Percentiles rank a stretch among this genome's conserved stretches.
Conservation (phyloP, 2,797 vertebrate species). For the Xyrichtys novacula region DNA sequence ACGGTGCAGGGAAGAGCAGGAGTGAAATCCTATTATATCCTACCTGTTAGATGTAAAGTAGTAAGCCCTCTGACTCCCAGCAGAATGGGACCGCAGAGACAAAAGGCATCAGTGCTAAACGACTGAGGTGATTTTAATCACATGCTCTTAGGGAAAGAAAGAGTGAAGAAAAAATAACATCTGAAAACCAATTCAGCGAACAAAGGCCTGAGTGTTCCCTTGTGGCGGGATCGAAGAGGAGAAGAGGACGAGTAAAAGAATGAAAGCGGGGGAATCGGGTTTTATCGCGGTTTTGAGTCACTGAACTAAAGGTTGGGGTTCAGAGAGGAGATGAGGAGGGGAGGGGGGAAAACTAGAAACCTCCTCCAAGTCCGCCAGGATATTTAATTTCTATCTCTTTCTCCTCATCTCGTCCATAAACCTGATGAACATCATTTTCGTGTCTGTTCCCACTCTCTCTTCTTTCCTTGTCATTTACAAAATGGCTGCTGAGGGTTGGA, state of each 20-base stretch:
- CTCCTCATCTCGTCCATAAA: conserved; percentile 56
- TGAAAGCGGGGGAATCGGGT: conserved; percentile 69
- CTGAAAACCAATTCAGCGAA: conserved; percentile 82
- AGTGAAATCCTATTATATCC: conserved; percentile 82
- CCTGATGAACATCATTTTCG: conserved; percentile 67
- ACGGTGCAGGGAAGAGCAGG: conserved; percentile 45
- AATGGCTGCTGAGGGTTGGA: conserved; percentile 69
- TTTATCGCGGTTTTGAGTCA: conserved; percentile 75
- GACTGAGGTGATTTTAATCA: conserved; percentile 80
- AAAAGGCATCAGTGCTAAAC: conserved; percentile 74
- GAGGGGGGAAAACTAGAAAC: conserved; percentile 34
- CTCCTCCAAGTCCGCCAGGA: conserved; percentile 32
- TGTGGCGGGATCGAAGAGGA: conserved; percentile 73
- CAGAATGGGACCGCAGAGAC: conserved; percentile 71
- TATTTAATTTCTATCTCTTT: conserved; percentile 71
- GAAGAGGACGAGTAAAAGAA: conserved; percentile 62
- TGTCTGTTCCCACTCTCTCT: conserved; percentile 71
- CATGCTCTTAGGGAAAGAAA: conserved; percentile 68
- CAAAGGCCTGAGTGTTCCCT: conserved; percentile 80
- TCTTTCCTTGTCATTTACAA: conserved; percentile 67
- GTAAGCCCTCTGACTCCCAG: conserved; percentile 77
- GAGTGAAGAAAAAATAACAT: conserved; percentile 77
- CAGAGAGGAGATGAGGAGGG: conserved; percentile 30
- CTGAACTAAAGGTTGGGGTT: conserved; percentile 71
- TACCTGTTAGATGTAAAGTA: conserved; percentile 79